These are phyloP conservation scores for Cremastobaeus sp. DNA, from an alignment of 2,888 invertebrate genomes.

Conservation along the genomic window DNA sequence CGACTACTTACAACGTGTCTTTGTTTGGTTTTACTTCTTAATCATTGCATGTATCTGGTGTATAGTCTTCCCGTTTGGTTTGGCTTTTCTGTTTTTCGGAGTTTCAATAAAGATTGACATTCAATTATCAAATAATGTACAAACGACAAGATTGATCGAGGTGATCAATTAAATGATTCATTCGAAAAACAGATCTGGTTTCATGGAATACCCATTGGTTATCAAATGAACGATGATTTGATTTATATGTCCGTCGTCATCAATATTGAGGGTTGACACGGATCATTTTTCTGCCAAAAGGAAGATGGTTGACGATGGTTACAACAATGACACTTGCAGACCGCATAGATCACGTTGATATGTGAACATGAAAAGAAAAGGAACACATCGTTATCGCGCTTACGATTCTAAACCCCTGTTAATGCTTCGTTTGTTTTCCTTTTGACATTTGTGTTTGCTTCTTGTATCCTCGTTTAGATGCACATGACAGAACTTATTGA, in stretches of 20 bases:
- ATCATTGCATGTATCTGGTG: constrained; percentile 39
- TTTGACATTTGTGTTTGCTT: constrained; percentile 14
- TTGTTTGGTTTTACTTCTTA: constrained; percentile 31
- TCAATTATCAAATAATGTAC: constrained; percentile 27
- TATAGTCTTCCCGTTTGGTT: constrained; percentile 49
- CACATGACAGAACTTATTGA: constrained; percentile 45
- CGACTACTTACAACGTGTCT: constrained; percentile 56
- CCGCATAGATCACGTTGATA: constrained; percentile 73
- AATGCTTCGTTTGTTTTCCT: constrained; percentile 17
- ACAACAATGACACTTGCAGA: constrained; percentile 60
- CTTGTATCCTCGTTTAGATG: constrained; percentile 27
- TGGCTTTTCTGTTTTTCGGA: constrained; percentile 6
- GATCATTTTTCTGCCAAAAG: constrained; percentile 28
- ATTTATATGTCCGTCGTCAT: constrained; percentile 38
- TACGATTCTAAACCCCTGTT: constrained; percentile 37
- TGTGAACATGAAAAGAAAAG: constrained; percentile 69
- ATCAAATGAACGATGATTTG: constrained; percentile 25
- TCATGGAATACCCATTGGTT: constrained; percentile 40
- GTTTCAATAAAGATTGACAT: too few relatives aligned
- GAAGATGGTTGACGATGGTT: constrained; percentile 34
- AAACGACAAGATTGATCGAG: constrained; percentile 18
- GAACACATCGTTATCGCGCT: constrained; percentile 58
- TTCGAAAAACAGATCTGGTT: constrained; percentile 21
- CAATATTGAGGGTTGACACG: constrained; percentile 59
- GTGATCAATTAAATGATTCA: constrained; percentile 11